A percentile compares a stretch with the other conserved stretches of the same genome.
These are phyloP conservation scores for Cantharis nigra DNA, from an alignment of 2,888 invertebrate species.

Conservation along the genomic window DNA sequence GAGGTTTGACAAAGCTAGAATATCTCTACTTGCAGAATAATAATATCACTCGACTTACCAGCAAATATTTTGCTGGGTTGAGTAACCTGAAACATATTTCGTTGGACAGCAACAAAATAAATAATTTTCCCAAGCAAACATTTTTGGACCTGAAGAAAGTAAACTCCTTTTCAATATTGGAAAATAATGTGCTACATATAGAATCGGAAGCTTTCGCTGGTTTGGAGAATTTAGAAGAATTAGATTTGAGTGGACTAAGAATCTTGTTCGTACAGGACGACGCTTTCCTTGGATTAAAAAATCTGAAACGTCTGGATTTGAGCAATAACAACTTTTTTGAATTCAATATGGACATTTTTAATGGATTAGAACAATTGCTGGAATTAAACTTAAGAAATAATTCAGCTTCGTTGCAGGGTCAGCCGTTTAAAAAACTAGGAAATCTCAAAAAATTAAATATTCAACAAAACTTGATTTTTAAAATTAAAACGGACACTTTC, in stretches of 20 bases:
- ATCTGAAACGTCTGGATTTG: background rate
- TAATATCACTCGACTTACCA: conserved; percentile 47
- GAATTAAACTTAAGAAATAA: conserved; percentile 27
- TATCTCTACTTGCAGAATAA: conserved; percentile 54
- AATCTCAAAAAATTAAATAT: background rate
- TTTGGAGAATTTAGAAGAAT: background rate
- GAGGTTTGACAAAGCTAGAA: conserved; percentile 47
- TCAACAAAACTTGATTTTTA: background rate
- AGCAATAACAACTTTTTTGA: background rate
- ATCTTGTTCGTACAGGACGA: background rate
- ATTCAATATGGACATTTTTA: conserved; percentile 10
- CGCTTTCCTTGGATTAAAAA: background rate
- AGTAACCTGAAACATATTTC: conserved; percentile 48
- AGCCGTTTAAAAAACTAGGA: background rate
- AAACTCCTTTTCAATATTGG: background rate
- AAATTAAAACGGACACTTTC: background rate
- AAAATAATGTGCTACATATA: background rate
- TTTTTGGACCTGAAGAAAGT: conserved; percentile 7
- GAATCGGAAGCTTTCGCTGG: background rate
- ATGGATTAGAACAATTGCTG: conserved; percentile 20
- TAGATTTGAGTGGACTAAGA: conserved; percentile 1
- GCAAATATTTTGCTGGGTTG: conserved; percentile 51
- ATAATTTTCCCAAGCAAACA: background rate
- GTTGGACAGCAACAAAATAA: conserved; percentile 50
- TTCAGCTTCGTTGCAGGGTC: background rate